Evolutionary conservation across 2,113 vertebrate genomes (phyloP).

Genomic region (Capreolus pygargus): DNA sequence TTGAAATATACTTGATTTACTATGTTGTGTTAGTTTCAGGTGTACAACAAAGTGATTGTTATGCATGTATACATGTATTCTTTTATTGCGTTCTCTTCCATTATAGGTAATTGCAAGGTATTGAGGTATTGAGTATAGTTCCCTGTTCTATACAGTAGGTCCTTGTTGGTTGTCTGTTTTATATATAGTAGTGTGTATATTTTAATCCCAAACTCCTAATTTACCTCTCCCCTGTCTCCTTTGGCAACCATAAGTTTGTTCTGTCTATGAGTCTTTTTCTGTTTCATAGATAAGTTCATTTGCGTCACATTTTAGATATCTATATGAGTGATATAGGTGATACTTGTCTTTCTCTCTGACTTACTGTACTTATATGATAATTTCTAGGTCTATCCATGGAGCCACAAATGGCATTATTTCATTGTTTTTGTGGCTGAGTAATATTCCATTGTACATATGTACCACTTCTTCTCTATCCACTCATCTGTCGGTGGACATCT

Average conservation of each 20-base stretch:
- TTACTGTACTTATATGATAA: not conserved
- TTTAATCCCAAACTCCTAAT: not conserved
- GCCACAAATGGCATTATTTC: not conserved
- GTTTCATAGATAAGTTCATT: not conserved
- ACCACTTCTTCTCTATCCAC: not conserved
- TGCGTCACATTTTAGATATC: not conserved
- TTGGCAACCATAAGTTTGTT: not conserved
- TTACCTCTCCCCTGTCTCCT: not conserved
- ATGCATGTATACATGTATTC: not conserved
- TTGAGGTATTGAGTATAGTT: not conserved
- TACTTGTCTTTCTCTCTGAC: not conserved
- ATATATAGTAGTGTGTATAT: not conserved
- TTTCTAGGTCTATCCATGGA: not conserved
- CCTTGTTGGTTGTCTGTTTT: not conserved
- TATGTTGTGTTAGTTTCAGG: not conserved
- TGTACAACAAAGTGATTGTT: not conserved
- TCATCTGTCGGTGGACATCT: not conserved
- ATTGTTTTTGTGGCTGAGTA: not conserved
- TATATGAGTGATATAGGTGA: not conserved
- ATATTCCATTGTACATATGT: not conserved
- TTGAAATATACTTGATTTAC: not conserved
- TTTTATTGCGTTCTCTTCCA: not conserved
- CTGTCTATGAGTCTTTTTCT: not conserved
- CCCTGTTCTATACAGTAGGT: not conserved
- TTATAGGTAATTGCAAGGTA: not conserved